Conservation (phyloP, 1,140 invertebrate genomes). For the Holcopasites calliopsidis region DNA sequence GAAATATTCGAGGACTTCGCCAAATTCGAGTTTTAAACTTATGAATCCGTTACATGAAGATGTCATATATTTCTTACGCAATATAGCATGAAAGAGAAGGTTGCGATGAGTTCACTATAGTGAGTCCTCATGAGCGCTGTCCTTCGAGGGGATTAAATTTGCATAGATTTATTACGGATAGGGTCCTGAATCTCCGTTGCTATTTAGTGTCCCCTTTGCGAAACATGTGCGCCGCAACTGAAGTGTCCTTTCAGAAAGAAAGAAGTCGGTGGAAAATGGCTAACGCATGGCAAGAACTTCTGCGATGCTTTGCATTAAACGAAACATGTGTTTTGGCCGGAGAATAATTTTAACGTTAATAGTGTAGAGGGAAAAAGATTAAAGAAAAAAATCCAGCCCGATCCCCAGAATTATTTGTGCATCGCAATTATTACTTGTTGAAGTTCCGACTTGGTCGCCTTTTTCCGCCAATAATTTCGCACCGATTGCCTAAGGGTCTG, state of each 20-base stretch:
- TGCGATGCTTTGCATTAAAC: too few species aligned
- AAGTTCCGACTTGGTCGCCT: conserved; percentile 88
- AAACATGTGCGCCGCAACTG: background rate
- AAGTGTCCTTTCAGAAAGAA: background rate
- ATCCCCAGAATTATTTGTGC: too few species aligned
- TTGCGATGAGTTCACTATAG: background rate
- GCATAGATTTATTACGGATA: background rate
- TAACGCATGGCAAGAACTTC: too few species aligned
- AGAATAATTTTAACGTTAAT: too few species aligned
- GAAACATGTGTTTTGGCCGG: too few species aligned
- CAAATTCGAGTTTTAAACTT: background rate
- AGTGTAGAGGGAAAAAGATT: too few species aligned
- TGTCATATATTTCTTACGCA: background rate
- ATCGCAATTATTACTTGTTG: conserved; percentile 86
- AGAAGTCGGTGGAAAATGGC: background rate
- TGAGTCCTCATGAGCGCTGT: background rate
- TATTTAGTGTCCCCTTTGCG: background rate
- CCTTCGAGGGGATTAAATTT: background rate
- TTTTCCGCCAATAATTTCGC: conserved; percentile 89
- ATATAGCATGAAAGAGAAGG: background rate
- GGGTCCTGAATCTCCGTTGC: background rate
- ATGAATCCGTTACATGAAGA: background rate
- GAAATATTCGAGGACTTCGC: background rate
- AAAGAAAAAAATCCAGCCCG: background rate
- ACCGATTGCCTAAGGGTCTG: conserved; percentile 85